Base-by-base conservation (phyloP, 2,888 invertebrate genomes). In the Smittia sp. region DNA sequence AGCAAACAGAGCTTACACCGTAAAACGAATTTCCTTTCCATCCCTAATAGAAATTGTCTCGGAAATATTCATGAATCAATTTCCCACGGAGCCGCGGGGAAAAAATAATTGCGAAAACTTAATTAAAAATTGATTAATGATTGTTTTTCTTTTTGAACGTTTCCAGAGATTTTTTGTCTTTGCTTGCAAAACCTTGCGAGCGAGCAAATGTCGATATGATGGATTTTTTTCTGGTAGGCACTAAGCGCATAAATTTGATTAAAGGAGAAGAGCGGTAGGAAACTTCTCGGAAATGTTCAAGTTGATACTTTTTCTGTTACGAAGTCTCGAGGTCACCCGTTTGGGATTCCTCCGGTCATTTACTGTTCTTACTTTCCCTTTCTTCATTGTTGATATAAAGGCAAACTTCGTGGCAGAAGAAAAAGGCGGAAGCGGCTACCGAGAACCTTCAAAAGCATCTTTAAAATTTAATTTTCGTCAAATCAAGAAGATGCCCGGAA, bases 61-160 rank as follows among this genome's bases (percentile, higher is more conserved):
- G 46, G 46, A 32, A 32, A 32, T 32, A 32, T 32, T 32, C 9
- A 32, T 32, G 32, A 32, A 32, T 32, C 32, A 32, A 6, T 46
- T 46, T 15, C 13, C n/a, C 46, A 15, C 46, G 46, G n/a, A 46
- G 11, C 13, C 46, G 46, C 46, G n/a, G n/a, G 11, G 3, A 6
- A 46, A 58, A 58, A 58, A 22, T 58, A 4, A 58, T 63, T 6
- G n/a, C 25, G 63, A 25, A 63, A 63, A 63, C 63, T 63, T 27
- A 63, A 63, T 63, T 63, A 63, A 63, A 63, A 63, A 27, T 63
- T 63, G 63, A 63, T 63, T 63, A 63, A 63, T 63, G 63, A 63
- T 1, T 58, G 22, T 58, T 63, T 7, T 63, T 63, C 3, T 24
- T 25, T 63, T 63, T 63, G 7, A 25, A 63, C 1, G 58, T 7